Conservation (phyloP, 1,140 invertebrate genomes). For the Drosophila baimaii region DNA sequence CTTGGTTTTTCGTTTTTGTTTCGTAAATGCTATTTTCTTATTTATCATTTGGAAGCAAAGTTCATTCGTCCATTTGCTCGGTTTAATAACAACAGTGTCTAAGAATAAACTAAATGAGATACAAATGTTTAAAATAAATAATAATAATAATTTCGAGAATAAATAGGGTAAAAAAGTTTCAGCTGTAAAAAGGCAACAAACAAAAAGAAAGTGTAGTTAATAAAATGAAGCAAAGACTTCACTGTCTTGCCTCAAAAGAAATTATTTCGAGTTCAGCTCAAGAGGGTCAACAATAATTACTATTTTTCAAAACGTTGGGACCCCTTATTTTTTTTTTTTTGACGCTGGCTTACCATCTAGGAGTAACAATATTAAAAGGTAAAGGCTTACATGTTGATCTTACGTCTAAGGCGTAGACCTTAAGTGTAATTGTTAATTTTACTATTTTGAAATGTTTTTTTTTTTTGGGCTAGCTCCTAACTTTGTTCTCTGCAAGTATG, state of each 20-base stretch:
- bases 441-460: constrained; percentile 54
- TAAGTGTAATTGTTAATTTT: constrained; percentile 56
- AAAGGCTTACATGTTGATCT: constrained; percentile 31
- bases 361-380: constrained; percentile 52
- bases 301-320: constrained; percentile 23
- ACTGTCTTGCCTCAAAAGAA: neutral
- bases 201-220: constrained; percentile 5
- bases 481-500: constrained; percentile 37
- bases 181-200: constrained; percentile 37
- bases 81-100: constrained; percentile 53
- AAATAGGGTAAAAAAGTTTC: constrained; percentile 34
- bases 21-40: constrained; percentile 60
- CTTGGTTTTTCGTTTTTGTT: constrained; percentile 4
- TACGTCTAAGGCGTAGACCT: constrained; percentile 30
- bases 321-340: neutral
- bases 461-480: constrained; percentile 55
- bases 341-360: constrained; percentile 27
- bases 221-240: too few species aligned
- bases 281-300: constrained; percentile 40
- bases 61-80: constrained; percentile 38
- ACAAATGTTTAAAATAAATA: constrained; percentile 49
- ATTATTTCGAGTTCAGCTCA: constrained; percentile 26
- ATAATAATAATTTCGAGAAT: constrained; percentile 45
- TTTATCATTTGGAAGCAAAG: constrained; percentile 57
- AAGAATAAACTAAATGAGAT: constrained; percentile 49